Evolutionary conservation across 2,888 invertebrate species (phyloP).

Genomic region (Adelognathus sp.): DNA sequence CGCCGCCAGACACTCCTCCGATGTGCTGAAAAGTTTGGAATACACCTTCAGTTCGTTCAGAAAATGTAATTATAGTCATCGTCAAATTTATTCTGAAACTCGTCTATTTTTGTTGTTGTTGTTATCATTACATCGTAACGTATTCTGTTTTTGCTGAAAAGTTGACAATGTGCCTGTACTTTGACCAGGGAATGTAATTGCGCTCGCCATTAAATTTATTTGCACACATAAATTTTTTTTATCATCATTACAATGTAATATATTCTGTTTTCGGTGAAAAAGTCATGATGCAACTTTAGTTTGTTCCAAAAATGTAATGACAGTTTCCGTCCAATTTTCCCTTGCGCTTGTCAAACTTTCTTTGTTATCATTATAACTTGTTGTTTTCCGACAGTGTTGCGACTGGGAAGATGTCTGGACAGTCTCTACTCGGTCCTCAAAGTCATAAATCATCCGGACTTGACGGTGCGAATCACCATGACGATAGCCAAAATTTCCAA

Average conservation of each 20-base stretch:
- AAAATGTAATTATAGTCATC: no score
- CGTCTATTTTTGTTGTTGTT: no score
- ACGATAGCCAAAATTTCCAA: slow-evolving; percentile 91
- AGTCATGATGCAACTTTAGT: slow-evolving; percentile 91
- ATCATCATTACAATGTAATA: no score
- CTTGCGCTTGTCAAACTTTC: neutral
- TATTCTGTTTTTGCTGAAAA: no score
- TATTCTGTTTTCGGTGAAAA: no score
- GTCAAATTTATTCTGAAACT: no score
- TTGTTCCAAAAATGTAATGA: slow-evolving; percentile 94
- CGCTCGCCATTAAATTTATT: no score
- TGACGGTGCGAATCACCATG: slow-evolving; percentile 86
- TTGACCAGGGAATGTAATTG: no score
- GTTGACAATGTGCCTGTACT: no score
- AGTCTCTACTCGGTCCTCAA: slow-evolving; percentile 89
- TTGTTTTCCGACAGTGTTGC: slow-evolving; percentile 85
- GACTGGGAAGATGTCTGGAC: slow-evolving; percentile 93
- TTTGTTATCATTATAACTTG: neutral
- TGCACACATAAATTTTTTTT: no score
- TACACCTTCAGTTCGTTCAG: slow-evolving; percentile 92
- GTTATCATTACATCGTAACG: no score
- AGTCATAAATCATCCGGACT: slow-evolving; percentile 88
- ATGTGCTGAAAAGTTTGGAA: slow-evolving; percentile 91
- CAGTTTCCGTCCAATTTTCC: no score
- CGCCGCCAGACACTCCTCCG: slow-evolving; percentile 83